Evolutionary conservation across 2,113 vertebrate species (phyloP), one percentile per base, ranked within the genome.

Genomic region (Sminthopsis crassicaudata): DNA sequence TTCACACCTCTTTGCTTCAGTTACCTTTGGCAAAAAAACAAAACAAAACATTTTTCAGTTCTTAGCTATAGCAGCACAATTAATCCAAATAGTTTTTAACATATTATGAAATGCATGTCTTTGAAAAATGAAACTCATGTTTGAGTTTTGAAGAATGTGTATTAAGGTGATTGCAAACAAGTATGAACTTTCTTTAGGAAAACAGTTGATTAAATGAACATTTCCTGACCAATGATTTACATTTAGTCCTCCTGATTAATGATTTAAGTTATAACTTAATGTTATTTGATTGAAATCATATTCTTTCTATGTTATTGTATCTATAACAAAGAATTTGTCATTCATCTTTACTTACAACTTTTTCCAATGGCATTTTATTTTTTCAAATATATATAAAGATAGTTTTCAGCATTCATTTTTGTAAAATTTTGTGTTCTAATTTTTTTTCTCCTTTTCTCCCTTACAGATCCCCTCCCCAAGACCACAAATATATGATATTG

Each of bases 11-110:
- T 92, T 19, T 60, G 36, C 53, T 96, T 94, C 54, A 55, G 3
- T 94, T 96, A 91, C 54, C 54, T 95, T 95, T 96, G n/a, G 14
- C 53, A 16, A 91, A 48, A 92, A 94, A n/a, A 96, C 89, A 92
- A 53, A 26, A 22, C n/a, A 90, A 91, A 46, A 53, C 67, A 36
- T 90, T 2, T 0, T 95, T 96, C 27, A 94, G 0, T 57, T 89
- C 94, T 97, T 95, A 95, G 84, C 90, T 25, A 46, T 84, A 48
- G 26, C 90, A 93, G 90, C 19, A 84, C 8, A 90, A 53, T 91
- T 95, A 94, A 27, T 91, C 84, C 93, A 53, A 94, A 88, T 67
- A 92, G 91, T 24, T 92, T 92, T 7, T 89, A 1, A 24, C 57
- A 1, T 84, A 95, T 94, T 89, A 55, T 55, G 50, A 14, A 53